A percentile compares a stretch with the other conserved stretches of the same genome.
Evolutionary conservation across 2,797 vertebrate species (phyloP).

Genomic region (Trematomus bernacchii): DNA sequence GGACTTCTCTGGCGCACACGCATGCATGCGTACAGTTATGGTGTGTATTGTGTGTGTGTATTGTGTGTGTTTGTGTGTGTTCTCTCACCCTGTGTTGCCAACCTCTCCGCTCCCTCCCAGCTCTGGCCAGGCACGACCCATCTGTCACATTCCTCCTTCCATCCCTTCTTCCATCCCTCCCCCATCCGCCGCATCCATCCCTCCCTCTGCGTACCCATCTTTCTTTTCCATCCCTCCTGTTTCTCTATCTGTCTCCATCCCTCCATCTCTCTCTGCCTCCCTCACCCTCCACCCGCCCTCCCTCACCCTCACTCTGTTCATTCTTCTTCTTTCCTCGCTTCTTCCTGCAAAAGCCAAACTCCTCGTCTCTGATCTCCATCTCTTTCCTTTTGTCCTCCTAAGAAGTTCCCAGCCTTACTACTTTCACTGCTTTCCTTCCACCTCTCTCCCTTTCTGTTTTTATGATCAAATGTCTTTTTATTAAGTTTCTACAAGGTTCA

Average conservation of each 20-base stretch:
- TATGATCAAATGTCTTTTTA: background rate
- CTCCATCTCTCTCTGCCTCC: slow-evolving; percentile 47
- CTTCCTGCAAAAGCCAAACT: slow-evolving; percentile 16
- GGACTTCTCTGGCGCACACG: slow-evolving; percentile 59
- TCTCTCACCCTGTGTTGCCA: slow-evolving; percentile 85
- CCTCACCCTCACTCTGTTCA: slow-evolving; percentile 12
- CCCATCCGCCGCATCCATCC: slow-evolving; percentile 65
- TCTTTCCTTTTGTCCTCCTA: background rate
- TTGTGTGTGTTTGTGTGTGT: slow-evolving; percentile 60
- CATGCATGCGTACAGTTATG: slow-evolving; percentile 40
- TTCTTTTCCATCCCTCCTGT: slow-evolving; percentile 65
- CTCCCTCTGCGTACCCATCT: slow-evolving; percentile 71
- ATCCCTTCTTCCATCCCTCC: slow-evolving; percentile 76
- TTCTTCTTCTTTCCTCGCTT: slow-evolving; percentile 3
- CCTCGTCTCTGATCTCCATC: background rate
- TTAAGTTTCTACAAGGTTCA: too few relatives aligned
- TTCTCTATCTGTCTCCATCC: slow-evolving; percentile 68
- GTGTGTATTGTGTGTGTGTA: slow-evolving; percentile 57
- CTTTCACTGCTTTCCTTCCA: slow-evolving; percentile 1
- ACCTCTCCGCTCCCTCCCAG: slow-evolving; percentile 86
- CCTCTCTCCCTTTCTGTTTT: slow-evolving; percentile 4
- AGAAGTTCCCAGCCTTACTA: slow-evolving; percentile 29
- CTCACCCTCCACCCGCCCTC: slow-evolving; percentile 20
- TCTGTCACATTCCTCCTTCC: slow-evolving; percentile 83
- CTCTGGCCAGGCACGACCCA: slow-evolving; percentile 84